These are phyloP conservation scores for Caiman crocodilus DNA, from an alignment of 2,797 vertebrate genomes.

Conservation along the genomic window DNA sequence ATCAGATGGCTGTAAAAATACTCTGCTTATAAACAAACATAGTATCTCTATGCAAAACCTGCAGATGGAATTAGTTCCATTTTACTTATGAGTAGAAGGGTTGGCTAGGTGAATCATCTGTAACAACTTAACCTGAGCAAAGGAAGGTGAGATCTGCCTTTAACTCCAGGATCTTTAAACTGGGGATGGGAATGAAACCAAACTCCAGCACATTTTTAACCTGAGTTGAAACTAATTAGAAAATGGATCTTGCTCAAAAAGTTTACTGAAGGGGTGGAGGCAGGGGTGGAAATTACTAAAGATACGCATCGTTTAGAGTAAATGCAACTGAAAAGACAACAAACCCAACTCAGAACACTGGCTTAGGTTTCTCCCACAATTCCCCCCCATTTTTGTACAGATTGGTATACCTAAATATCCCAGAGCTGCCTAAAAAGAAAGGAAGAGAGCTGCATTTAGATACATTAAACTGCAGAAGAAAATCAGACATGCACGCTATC, in stretches of 20 bases:
- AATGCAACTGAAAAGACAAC: neutral
- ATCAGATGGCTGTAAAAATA: neutral
- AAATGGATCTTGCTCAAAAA: neutral
- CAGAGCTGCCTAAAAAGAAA: conserved; percentile 45
- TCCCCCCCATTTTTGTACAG: conserved; percentile 60
- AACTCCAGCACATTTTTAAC: neutral
- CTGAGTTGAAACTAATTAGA: neutral
- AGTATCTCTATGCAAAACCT: neutral
- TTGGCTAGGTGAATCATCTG: neutral
- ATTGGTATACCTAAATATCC: conserved; percentile 47
- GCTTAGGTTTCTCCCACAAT: conserved; percentile 38
- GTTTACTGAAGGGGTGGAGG: conserved; percentile 1
- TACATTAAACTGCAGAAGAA: neutral
- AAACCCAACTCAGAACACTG: conserved; percentile 9
- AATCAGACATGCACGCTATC: neutral
- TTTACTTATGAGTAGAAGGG: neutral
- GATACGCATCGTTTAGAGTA: neutral
- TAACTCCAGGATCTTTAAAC: neutral
- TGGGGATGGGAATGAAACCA: neutral
- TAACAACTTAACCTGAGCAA: neutral
- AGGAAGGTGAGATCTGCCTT: neutral
- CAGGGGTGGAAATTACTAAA: neutral
- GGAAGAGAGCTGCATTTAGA: conserved; percentile 2
- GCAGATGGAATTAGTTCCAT: neutral
- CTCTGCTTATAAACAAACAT: neutral